Evolutionary conservation across 2,797 vertebrate species (phyloP).

Genomic region (Sternarchorhynchus goeldii): DNA sequence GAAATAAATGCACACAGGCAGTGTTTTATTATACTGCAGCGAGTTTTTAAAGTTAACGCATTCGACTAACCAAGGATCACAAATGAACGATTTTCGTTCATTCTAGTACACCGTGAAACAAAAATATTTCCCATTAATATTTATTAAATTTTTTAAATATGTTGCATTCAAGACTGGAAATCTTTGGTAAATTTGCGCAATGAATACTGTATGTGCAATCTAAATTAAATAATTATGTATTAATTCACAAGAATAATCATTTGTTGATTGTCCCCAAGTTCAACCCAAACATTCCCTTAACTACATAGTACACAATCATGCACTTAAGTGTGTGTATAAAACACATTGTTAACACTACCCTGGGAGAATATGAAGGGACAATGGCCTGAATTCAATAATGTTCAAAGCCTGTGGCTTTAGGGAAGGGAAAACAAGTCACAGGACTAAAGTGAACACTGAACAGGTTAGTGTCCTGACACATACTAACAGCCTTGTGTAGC

Average conservation of each 20-base stretch:
- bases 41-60: too few relatives aligned
- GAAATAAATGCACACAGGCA: slow-evolving; percentile 60
- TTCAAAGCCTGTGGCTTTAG: not conserved
- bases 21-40: too few relatives aligned
- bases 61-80: too few relatives aligned
- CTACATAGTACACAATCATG: not conserved
- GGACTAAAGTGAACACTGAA: slow-evolving; percentile 34
- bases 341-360: not conserved
- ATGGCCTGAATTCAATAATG: slow-evolving; percentile 2
- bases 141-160: too few relatives aligned
- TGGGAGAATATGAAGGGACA: not conserved
- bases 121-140: too few relatives aligned
- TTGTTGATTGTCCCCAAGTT: not conserved
- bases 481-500: slow-evolving; percentile 12
- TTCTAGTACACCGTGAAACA: too few relatives aligned
- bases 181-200: too few relatives aligned
- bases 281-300: slow-evolving; percentile 4
- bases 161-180: too few relatives aligned
- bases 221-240: too few relatives aligned
- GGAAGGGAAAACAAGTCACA: not conserved
- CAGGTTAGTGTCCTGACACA: slow-evolving; percentile 38
- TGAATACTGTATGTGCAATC: too few relatives aligned
- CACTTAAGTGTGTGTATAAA: not conserved
- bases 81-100: too few relatives aligned
- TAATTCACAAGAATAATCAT: slow-evolving; percentile 71